These are phyloP conservation scores for Acrocephalus scirpaceus DNA, from an alignment of 2,797 vertebrate species.

Conservation along the genomic window DNA sequence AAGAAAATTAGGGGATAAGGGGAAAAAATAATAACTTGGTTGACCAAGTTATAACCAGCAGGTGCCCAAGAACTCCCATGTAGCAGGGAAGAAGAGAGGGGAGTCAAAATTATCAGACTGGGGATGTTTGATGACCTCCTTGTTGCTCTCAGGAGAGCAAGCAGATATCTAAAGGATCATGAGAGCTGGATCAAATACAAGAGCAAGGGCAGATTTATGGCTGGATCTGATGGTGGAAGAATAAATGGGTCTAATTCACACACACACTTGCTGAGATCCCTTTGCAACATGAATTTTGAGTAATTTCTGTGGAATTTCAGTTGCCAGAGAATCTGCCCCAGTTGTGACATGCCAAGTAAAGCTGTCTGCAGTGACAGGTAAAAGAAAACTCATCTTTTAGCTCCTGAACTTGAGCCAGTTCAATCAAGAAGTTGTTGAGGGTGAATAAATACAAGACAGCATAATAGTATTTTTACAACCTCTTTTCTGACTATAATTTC, in stretches of 20 bases:
- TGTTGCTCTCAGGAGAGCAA: not conserved
- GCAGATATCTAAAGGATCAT: not conserved
- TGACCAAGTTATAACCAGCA: no score
- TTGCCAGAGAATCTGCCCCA: not conserved
- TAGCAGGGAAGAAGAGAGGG: not conserved
- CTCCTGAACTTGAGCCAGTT: slow-evolving; percentile 7
- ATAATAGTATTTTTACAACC: not conserved
- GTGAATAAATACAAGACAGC: slow-evolving; percentile 9
- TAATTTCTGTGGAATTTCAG: slow-evolving; percentile 10
- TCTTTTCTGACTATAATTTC: slow-evolving; percentile 36
- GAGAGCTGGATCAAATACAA: not conserved
- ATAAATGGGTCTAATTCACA: not conserved
- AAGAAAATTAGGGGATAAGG: not conserved
- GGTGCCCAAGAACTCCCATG: not conserved
- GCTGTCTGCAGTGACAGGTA: slow-evolving; percentile 5
- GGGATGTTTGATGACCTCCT: not conserved
- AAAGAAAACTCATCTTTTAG: slow-evolving; percentile 15
- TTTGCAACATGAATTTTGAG: not conserved
- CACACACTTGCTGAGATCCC: not conserved
- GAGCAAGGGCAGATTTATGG: not conserved
- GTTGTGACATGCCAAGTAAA: slow-evolving; percentile 3
- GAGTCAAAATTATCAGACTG: not conserved
- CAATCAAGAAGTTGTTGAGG: not conserved
- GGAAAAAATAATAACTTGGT: not conserved
- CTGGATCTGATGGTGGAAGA: not conserved